phyloP scores from a whole-genome alignment of 2,797 vertebrate species.

The Amazonetta brasiliensis region DNA sequence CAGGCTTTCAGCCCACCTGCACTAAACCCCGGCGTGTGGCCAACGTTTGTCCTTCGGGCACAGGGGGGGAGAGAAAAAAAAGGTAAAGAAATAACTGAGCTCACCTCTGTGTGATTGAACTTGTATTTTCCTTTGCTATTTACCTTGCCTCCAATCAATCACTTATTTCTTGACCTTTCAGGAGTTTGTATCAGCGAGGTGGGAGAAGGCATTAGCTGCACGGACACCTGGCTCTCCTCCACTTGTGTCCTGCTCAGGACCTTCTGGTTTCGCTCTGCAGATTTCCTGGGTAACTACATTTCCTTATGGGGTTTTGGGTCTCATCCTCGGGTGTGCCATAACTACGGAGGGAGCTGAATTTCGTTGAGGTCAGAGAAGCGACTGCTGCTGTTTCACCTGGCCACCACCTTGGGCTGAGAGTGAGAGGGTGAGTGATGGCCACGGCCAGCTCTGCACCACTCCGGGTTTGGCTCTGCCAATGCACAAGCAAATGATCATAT shows the following conservation, averaged over 20 bases:
- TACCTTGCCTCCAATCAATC: background rate
- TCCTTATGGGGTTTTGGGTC: background rate
- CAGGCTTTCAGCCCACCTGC: background rate
- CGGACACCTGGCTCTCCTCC: background rate
- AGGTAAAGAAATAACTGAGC: background rate
- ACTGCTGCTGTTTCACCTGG: background rate
- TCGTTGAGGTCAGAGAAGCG: background rate
- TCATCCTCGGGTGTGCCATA: background rate
- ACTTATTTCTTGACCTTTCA: background rate
- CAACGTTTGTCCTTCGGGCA: background rate
- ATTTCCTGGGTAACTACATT: background rate
- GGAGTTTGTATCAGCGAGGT: background rate
- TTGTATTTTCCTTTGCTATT: background rate
- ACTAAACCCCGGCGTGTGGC: background rate
- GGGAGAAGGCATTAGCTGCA: background rate
- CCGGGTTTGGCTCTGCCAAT: background rate
- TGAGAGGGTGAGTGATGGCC: background rate
- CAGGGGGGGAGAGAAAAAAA: background rate
- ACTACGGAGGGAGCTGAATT: background rate
- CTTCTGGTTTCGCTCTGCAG: background rate
- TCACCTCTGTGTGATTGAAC: background rate
- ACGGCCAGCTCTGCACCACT: fast-evolving
- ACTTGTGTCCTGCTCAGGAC: background rate
- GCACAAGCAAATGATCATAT: background rate
- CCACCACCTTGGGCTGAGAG: background rate